Evolutionary conservation across 2,888 invertebrate genomes (phyloP).

Genomic region (Sarcophaga rosellei): DNA sequence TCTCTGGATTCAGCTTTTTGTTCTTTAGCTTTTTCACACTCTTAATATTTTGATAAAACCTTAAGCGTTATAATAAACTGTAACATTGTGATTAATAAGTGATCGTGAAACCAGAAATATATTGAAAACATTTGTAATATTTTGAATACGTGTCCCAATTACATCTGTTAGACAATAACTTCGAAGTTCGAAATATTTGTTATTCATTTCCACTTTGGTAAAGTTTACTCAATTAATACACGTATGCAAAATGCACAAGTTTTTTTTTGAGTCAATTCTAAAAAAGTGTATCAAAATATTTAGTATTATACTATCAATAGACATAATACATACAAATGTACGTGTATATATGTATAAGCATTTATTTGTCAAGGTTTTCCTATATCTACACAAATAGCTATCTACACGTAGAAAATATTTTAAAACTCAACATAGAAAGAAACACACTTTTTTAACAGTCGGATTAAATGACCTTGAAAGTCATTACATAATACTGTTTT

Average conservation of each 20-base stretch:
- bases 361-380: constrained; percentile 24
- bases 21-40: background rate
- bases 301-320: background rate
- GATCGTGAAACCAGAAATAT: background rate
- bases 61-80: background rate
- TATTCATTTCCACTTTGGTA: background rate
- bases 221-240: constrained; percentile 3
- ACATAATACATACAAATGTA: too few species aligned
- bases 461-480: constrained; percentile 1
- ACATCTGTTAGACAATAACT: background rate
- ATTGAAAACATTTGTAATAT: background rate
- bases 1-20: too few species aligned
- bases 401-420: too few species aligned
- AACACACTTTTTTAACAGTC: background rate
- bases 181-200: background rate
- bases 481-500: too few species aligned
- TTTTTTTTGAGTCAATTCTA: background rate
- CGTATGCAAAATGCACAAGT: constrained; percentile 13
- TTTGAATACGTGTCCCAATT: background rate
- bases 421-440: background rate
- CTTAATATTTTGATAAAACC: background rate
- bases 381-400: background rate
- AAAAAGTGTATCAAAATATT: background rate
- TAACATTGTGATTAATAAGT: constrained; percentile 12
- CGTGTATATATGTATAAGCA: background rate